These are phyloP conservation scores for Myotis lucifugus DNA, from an alignment of 2,113 vertebrate species.

Conservation along the genomic window DNA sequence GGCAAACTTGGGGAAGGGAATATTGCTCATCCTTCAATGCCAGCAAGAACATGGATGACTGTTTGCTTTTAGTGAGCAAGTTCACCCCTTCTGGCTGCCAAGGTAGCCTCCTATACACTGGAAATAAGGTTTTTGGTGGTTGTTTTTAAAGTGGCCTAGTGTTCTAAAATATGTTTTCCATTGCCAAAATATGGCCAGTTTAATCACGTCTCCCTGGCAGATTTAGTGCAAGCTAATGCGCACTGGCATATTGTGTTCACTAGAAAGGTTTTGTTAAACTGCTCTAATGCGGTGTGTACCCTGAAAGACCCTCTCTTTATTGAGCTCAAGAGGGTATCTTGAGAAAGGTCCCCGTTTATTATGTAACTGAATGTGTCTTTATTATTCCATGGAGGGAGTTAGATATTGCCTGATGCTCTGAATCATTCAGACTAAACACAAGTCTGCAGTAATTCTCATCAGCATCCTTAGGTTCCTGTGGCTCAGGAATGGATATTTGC, in stretches of 20 bases:
- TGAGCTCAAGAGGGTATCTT: not conserved
- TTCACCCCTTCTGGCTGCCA: not conserved
- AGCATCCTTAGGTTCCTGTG: not conserved
- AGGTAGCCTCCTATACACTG: not conserved
- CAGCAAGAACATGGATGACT: not conserved
- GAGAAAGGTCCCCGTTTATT: not conserved
- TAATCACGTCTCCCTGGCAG: not conserved
- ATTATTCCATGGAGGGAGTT: not conserved
- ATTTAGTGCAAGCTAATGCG: not conserved
- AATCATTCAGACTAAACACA: not conserved
- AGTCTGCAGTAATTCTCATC: accelerated
- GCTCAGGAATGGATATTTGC: not conserved
- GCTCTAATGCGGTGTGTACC: not conserved
- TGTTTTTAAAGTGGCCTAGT: not conserved
- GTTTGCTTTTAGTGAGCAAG: not conserved
- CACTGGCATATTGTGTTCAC: not conserved
- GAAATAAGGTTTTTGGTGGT: not conserved
- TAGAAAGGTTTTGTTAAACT: not conserved
- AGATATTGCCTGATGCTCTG: too few species aligned
- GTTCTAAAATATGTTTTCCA: not conserved
- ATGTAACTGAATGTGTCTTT: not conserved
- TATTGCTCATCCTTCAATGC: not conserved
- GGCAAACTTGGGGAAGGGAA: not conserved
- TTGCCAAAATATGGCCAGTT: not conserved
- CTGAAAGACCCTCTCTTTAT: not conserved